Evolutionary conservation across 2,888 invertebrate genomes (phyloP).

Genomic region (Tinea semifulvella): DNA sequence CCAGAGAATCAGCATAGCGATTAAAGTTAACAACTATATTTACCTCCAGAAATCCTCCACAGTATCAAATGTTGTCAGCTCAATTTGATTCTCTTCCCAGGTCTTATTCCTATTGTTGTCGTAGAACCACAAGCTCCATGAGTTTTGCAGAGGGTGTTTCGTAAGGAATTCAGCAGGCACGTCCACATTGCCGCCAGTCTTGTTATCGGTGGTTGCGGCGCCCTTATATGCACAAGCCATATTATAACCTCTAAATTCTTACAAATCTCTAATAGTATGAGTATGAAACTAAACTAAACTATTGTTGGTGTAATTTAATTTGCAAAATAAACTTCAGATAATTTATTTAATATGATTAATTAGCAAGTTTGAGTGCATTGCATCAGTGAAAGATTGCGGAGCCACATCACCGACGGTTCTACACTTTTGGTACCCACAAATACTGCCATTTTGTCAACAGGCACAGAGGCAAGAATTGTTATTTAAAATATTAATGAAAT

Average conservation of each 20-base stretch:
- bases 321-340: neutral
- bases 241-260: constrained; percentile 40
- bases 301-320: neutral
- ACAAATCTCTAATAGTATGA: constrained; percentile 20
- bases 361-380: neutral
- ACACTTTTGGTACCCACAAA: neutral
- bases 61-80: constrained; percentile 94
- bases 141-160: constrained; percentile 94
- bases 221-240: constrained; percentile 59
- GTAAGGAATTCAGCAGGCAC: constrained; percentile 73
- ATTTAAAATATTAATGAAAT: constrained; percentile 22
- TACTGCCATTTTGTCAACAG: neutral
- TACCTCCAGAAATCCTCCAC: constrained; percentile 99
- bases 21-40: too few species aligned
- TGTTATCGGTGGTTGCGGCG: constrained; percentile 49
- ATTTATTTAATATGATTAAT: neutral
- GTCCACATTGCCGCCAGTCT: constrained; percentile 55
- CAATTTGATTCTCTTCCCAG: constrained; percentile 95
- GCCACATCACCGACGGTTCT: constrained; percentile 55
- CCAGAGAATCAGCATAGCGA: too few species aligned
- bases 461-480: neutral
- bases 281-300: neutral
- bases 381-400: constrained; percentile 53
- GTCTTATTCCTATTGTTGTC: constrained; percentile 90
- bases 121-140: constrained; percentile 98